Evolutionary conservation across 2,113 vertebrate genomes (phyloP).

Genomic region (Hippocampus barbouri): DNA sequence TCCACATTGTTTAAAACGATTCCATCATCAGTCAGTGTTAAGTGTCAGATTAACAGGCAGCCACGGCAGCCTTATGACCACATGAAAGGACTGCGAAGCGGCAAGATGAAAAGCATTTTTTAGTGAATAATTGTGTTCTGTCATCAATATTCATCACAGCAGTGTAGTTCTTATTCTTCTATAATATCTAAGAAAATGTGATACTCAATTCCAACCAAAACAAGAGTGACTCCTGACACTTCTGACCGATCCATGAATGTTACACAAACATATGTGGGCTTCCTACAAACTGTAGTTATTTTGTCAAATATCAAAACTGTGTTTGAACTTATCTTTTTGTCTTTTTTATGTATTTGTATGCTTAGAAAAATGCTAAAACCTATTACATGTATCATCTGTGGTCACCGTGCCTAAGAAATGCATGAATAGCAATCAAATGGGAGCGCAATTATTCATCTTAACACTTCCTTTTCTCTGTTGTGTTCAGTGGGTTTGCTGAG

Average conservation of each 20-base stretch:
- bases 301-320: background rate
- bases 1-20: background rate
- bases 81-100: background rate
- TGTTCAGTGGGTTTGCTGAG: constrained; percentile 13
- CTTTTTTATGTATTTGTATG: background rate
- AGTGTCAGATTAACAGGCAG: background rate
- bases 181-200: background rate
- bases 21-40: background rate
- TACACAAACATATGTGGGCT: background rate
- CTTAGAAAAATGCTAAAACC: background rate
- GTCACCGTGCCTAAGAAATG: background rate
- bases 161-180: background rate
- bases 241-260: background rate
- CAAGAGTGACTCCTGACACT: background rate
- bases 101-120: background rate
- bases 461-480: constrained; percentile 11
- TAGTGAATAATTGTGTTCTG: background rate
- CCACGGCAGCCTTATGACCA: background rate
- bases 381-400: background rate
- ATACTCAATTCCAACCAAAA: too few species aligned
- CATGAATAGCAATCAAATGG: constrained; percentile 7
- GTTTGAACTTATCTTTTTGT: background rate
- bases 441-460: constrained; percentile 10
- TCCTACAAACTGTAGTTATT: background rate
- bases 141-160: background rate